These are phyloP conservation scores for Cacoxenus indagator DNA, from an alignment of 2,888 invertebrate genomes.

Conservation along the genomic window DNA sequence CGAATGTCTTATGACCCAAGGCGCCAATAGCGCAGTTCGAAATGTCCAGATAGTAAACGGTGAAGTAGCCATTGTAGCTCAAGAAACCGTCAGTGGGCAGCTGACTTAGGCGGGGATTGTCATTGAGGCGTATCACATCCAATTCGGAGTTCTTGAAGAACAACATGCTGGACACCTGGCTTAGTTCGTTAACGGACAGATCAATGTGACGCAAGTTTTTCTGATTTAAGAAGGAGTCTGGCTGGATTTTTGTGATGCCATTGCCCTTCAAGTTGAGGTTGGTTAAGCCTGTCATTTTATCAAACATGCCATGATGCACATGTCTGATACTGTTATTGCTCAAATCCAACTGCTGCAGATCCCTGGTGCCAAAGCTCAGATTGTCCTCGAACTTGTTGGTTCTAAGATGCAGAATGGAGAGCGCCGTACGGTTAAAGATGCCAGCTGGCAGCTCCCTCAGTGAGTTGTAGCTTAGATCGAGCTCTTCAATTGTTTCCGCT, in stretches of 20 bases:
- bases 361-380: constrained; percentile 75
- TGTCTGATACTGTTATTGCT: constrained; percentile 78
- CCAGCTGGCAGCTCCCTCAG: constrained; percentile 76
- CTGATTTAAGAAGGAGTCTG: constrained; percentile 78
- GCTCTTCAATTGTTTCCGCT: constrained; percentile 77
- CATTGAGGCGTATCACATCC: constrained; percentile 79
- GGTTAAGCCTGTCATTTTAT: constrained; percentile 76
- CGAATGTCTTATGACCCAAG: constrained; percentile 77
- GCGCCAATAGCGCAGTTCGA: constrained; percentile 80
- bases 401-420: constrained; percentile 79
- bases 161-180: constrained; percentile 77
- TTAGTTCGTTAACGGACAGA: constrained; percentile 80
- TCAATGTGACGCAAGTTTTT: constrained; percentile 79
- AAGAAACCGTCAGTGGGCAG: constrained; percentile 79
- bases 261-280: constrained; percentile 80
- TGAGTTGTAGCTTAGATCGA: constrained; percentile 81
- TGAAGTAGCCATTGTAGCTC: constrained; percentile 75
- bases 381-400: constrained; percentile 79
- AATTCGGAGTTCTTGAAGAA: constrained; percentile 80
- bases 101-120: constrained; percentile 78
- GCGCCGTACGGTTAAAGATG: constrained; percentile 78
- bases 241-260: constrained; percentile 77
- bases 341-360: constrained; percentile 78
- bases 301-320: constrained; percentile 78
- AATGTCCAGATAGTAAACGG: constrained; percentile 80